Conservation (phyloP, 2,888 invertebrate species). For the Agrypnus murinus region DNA sequence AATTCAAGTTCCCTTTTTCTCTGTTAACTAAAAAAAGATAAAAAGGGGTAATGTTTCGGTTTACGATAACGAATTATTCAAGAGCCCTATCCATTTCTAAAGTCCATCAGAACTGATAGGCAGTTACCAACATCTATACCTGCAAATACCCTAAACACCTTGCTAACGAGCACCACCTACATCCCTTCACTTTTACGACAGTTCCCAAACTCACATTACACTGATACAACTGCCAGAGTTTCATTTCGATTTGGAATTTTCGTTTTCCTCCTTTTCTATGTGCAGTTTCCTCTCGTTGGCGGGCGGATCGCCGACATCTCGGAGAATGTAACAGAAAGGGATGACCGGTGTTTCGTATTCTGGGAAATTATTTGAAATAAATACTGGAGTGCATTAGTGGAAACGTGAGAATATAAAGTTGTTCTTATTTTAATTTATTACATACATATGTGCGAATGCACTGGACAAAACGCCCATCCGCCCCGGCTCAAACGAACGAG, state of each 20-base stretch:
- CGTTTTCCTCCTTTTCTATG: constrained; percentile 41
- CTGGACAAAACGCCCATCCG: constrained; percentile 4
- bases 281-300: constrained; percentile 22
- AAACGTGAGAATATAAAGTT: constrained; percentile 36
- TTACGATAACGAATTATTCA: constrained; percentile 23
- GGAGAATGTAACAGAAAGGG: constrained; percentile 16
- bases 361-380: constrained; percentile 20
- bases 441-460: constrained; percentile 27
- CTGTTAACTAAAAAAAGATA: too few relatives aligned
- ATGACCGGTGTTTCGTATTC: constrained; percentile 16
- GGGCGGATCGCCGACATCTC: neutral
- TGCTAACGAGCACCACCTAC: constrained; percentile 58
- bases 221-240: constrained; percentile 56
- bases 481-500: neutral
- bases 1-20: too few relatives aligned
- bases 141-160: constrained; percentile 54
- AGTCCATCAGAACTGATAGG: constrained; percentile 52
- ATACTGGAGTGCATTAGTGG: constrained; percentile 35
- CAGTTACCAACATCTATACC: constrained; percentile 51
- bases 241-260: constrained; percentile 51
- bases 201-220: constrained; percentile 60
- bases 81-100: constrained; percentile 45
- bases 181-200: constrained; percentile 61
- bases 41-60: too few relatives aligned
- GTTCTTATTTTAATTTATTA: constrained; percentile 38